phyloP scores from a whole-genome alignment of 2,888 invertebrate genomes.

The Eupithecia exiguata region DNA sequence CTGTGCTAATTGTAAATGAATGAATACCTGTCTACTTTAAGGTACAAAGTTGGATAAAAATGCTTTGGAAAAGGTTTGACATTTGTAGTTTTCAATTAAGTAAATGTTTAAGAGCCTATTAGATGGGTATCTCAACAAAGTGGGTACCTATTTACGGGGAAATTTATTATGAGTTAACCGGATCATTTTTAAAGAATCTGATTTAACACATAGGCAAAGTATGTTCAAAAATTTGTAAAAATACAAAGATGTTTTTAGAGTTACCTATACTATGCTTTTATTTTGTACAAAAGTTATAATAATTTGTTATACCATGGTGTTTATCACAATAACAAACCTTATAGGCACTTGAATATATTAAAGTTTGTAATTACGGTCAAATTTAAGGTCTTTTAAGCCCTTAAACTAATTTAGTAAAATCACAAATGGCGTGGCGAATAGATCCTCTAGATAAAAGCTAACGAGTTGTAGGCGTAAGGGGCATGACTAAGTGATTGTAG shows the following conservation, averaged over 20 bases:
- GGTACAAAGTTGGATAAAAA: not conserved
- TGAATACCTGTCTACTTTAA: not conserved
- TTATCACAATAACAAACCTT: not conserved
- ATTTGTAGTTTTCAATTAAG: not conserved
- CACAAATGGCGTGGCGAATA: constrained; percentile 47
- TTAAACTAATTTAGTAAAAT: constrained; percentile 45
- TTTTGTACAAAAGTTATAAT: not conserved
- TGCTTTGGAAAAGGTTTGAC: not conserved
- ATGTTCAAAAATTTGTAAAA: too few species aligned
- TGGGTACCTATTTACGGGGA: too few species aligned
- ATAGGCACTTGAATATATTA: constrained; percentile 39
- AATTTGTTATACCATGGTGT: not conserved
- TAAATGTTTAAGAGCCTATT: too few species aligned
- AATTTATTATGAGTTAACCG: too few species aligned
- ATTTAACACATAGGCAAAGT: too few species aligned
- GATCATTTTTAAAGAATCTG: not conserved
- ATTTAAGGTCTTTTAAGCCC: constrained; percentile 25
- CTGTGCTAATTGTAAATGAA: constrained; percentile 18
- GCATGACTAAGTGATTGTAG: constrained; percentile 73
- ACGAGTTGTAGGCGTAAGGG: constrained; percentile 60
- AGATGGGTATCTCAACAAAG: too few species aligned
- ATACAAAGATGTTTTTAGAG: not conserved
- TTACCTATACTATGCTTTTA: not conserved
- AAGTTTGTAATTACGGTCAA: constrained; percentile 22
- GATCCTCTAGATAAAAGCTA: constrained; percentile 64